phyloP scores from a whole-genome alignment of 2,888 invertebrate genomes.

The Apamea monoglypha region DNA sequence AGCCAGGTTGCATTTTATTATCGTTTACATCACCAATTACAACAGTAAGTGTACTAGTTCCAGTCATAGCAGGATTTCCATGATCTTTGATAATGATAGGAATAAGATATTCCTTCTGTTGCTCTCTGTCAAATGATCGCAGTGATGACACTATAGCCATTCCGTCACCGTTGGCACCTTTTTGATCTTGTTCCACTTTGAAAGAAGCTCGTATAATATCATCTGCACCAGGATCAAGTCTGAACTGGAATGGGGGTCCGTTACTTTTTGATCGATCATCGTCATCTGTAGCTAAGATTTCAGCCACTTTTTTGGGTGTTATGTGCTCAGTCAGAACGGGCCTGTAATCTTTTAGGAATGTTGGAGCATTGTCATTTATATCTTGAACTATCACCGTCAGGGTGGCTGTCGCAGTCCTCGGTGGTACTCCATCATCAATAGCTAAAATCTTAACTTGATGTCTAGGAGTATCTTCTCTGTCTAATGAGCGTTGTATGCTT shows the following conservation, averaged over 20 bases:
- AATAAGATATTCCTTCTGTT: constrained; percentile 98
- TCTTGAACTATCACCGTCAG: constrained; percentile 98
- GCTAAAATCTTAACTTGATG: constrained; percentile 99
- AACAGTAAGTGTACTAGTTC: constrained; percentile 98
- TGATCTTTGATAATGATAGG: constrained; percentile 99
- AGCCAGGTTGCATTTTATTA: constrained; percentile 99
- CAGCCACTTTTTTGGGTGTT: constrained; percentile 97
- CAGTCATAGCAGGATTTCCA: constrained; percentile 98
- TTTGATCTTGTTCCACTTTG: constrained; percentile 99
- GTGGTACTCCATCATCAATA: constrained; percentile 98
- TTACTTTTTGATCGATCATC: constrained; percentile 98
- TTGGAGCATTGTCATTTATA: constrained; percentile 98
- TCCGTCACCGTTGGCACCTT: constrained; percentile 99
- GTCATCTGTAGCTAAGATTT: constrained; percentile 97
- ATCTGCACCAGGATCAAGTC: constrained; percentile 97
- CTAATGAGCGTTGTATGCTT: constrained; percentile 97
- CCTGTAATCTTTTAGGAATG: constrained; percentile 97
- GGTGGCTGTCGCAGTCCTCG: constrained; percentile 98
- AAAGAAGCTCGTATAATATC: constrained; percentile 98
- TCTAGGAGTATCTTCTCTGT: constrained; percentile 98
- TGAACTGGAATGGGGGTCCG: constrained; percentile 98
- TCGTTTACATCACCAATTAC: constrained; percentile 99
- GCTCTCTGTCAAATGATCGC: constrained; percentile 98
- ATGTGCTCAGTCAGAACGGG: constrained; percentile 98
- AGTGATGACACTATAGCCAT: constrained; percentile 99